Conservation (phyloP, 2,797 vertebrate genomes). For the Euthynnus affinis region DNA sequence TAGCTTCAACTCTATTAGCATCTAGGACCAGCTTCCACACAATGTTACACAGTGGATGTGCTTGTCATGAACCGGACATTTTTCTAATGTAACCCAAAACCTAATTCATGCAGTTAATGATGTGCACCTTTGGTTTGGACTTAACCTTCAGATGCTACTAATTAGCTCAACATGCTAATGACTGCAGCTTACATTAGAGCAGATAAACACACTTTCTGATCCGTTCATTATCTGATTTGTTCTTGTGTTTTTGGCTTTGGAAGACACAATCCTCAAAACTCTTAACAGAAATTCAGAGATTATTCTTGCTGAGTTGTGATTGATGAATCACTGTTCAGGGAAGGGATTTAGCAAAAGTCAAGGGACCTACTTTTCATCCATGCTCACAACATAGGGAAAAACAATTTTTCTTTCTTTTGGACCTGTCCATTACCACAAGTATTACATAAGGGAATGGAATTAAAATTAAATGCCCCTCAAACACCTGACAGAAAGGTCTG, state of each 20-base stretch:
- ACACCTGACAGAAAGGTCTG: constrained; percentile 21
- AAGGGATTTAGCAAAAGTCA: neutral
- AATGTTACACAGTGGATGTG: no score
- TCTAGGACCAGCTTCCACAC: no score
- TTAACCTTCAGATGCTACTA: no score
- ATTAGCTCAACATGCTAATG: neutral
- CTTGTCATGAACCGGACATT: no score
- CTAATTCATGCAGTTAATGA: neutral
- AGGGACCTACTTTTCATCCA: neutral
- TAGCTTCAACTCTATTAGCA: no score
- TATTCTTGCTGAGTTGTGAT: neutral
- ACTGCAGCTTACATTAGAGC: no score
- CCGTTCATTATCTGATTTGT: no score
- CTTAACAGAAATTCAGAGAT: no score
- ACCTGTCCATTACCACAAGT: neutral
- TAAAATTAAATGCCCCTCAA: constrained; percentile 1
- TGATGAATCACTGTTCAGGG: neutral
- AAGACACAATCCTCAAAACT: no score
- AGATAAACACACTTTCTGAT: no score
- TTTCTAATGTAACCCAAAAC: neutral
- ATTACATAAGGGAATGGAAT: neutral
- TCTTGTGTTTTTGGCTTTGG: neutral
- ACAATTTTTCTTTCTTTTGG: neutral
- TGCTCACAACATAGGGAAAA: neutral
- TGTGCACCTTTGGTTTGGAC: neutral